phyloP scores from a whole-genome alignment of 2,113 vertebrate species.

The Buteo buteo region DNA sequence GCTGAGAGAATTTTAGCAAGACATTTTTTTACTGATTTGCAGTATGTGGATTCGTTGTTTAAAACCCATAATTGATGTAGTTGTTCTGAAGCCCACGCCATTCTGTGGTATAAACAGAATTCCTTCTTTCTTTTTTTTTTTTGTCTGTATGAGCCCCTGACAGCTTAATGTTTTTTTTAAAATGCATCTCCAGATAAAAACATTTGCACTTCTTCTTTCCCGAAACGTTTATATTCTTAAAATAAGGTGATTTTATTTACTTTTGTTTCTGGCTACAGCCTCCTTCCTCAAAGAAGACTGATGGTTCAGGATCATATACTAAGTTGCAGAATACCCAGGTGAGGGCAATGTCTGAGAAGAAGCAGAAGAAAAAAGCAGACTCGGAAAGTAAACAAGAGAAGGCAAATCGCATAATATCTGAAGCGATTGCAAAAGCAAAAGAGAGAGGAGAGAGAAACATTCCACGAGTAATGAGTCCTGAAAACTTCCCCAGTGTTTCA shows the following conservation, averaged over 20 bases:
- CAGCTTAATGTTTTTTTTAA: background rate
- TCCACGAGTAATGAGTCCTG: conserved; percentile 95
- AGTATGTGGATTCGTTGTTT: background rate
- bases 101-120: conserved; percentile 37
- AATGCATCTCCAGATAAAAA: background rate
- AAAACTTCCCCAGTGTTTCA: conserved; percentile 93
- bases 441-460: conserved; percentile 97
- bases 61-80: conserved; percentile 14
- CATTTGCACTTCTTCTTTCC: background rate
- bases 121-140: background rate
- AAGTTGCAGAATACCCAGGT: conserved; percentile 90
- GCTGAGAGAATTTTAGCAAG: background rate
- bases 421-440: conserved; percentile 93
- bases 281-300: conserved; percentile 92
- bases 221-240: background rate
- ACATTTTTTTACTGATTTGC: background rate
- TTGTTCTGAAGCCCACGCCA: conserved; percentile 22
- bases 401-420: conserved; percentile 97
- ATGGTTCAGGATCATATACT: conserved; percentile 86
- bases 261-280: conserved; percentile 59
- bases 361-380: conserved; percentile 84
- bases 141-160: background rate
- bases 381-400: conserved; percentile 97
- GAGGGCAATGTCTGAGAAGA: conserved; percentile 84
- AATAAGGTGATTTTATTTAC: background rate